A percentile compares a stretch with the other conserved stretches of the same genome.
Conservation (phyloP, 2,113 vertebrate species). For the Alethe diademata region DNA sequence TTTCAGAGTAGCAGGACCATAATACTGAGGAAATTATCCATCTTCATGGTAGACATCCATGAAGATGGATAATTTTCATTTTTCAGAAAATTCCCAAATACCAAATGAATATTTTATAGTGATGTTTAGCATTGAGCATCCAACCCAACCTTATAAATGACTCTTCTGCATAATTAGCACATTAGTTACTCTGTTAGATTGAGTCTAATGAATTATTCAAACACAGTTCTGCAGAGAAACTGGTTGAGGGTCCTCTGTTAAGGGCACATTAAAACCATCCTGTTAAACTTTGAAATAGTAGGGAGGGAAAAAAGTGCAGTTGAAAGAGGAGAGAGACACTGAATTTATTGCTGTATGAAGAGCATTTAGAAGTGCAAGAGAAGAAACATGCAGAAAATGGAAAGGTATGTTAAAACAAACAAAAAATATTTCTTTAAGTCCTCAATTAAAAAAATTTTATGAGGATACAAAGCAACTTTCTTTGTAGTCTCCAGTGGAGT, state of each 20-base stretch:
- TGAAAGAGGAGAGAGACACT: background rate
- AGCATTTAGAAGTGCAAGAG: background rate
- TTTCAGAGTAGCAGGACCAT: background rate
- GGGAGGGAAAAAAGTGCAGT: background rate
- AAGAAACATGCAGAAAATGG: background rate
- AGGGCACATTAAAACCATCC: conserved; percentile 37
- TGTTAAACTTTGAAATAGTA: conserved; percentile 40
- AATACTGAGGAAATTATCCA: conserved; percentile 25
- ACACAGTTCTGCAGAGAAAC: conserved; percentile 52
- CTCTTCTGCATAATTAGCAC: conserved; percentile 77
- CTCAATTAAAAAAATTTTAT: background rate
- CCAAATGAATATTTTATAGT: conserved; percentile 73
- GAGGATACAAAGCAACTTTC: background rate
- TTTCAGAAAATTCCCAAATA: conserved; percentile 60
- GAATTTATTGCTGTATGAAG: background rate
- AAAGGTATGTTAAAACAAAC: background rate
- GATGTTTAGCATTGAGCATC: conserved; percentile 69
- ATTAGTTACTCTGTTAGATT: conserved; percentile 76
- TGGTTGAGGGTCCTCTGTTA: conserved; percentile 21
- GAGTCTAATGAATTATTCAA: conserved; percentile 79
- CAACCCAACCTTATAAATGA: conserved; percentile 73
- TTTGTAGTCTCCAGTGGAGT: background rate
- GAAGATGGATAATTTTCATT: background rate
- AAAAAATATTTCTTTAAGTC: background rate
- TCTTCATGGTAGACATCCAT: background rate